Evolutionary conservation across 2,797 vertebrate genomes (phyloP).

Genomic region (Sylvilagus floridanus): DNA sequence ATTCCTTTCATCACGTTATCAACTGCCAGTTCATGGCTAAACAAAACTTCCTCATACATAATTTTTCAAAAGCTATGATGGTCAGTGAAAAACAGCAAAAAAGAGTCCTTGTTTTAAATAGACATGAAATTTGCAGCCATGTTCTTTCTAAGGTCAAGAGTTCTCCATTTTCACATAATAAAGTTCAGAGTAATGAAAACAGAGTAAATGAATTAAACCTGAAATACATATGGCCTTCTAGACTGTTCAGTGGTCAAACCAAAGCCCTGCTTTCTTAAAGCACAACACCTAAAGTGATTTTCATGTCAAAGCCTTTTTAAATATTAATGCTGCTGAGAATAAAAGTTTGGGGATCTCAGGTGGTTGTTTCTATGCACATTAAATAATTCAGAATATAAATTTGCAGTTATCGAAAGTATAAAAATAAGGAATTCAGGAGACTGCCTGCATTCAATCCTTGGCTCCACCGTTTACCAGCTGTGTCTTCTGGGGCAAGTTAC

Average conservation of each 20-base stretch:
- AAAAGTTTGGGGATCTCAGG: neutral
- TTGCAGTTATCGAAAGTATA: neutral
- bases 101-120: slow-evolving; percentile 23
- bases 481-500: neutral
- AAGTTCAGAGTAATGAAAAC: slow-evolving; percentile 24
- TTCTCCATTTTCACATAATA: slow-evolving; percentile 34
- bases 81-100: neutral
- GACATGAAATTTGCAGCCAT: neutral
- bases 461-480: neutral
- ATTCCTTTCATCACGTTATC: neutral
- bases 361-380: neutral
- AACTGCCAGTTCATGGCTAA: neutral
- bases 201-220: slow-evolving; percentile 32
- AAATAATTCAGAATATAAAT: slow-evolving; percentile 8
- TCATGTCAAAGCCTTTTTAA: slow-evolving; percentile 36
- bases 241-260: slow-evolving; percentile 16
- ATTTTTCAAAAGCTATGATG: slow-evolving; percentile 52
- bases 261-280: neutral
- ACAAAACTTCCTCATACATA: neutral
- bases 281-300: neutral
- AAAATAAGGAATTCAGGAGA: neutral
- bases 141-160: slow-evolving; percentile 1
- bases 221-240: slow-evolving; percentile 5
- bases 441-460: neutral
- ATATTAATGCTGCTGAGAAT: neutral